Evolutionary conservation across 2,113 vertebrate genomes (phyloP), one percentile per base, ranked within the genome.

Genomic region (Cheilinus undulatus): DNA sequence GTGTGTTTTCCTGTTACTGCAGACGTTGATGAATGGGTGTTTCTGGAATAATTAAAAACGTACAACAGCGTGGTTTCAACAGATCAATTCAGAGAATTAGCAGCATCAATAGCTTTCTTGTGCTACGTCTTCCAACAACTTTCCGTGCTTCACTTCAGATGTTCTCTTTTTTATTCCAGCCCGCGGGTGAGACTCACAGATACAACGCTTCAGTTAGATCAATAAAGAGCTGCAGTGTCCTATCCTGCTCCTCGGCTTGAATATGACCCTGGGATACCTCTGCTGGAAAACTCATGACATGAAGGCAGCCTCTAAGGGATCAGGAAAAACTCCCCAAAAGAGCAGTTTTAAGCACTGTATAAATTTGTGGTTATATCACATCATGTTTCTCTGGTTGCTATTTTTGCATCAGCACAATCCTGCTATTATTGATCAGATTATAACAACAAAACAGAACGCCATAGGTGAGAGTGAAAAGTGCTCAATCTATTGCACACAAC

Each of bases 21-120:
- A 48, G 30, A 40, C 77, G 73, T 46, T 54, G 69, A 88, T 83
- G 69, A 69, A 63, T 57, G 42, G 51, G n/a, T 67, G 69, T 80
- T 78, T 81, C 61, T 66, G 48, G 65, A 76, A 82, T 80, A 76
- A 91, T 85, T 74, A 83, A 70, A 84, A 82, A 69, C 53, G 63
- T 57, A 76, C 72, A 80, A 56, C 23, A 49, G 59, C 56, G 38
- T 58, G 66, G 63, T 67, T 85, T 71, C 42, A 76, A 40, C 57
- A 30, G 42, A 79, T 83, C 70, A 66, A 69, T 86, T 67, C 52
- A 30, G 57, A 69, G 49, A 66, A 14, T 78, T 51, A 52, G 67
- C 15, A 20, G 43, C 67, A 65, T 70, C 51, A 19, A 59, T 56
- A 49, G 71, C 24, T 19, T 62, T 64, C 40, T 69, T 32, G 26